Percentiles rank a stretch among this genome's conserved stretches.
Evolutionary conservation across 2,888 invertebrate genomes (phyloP).

Genomic region (Scaptomyza parva): DNA sequence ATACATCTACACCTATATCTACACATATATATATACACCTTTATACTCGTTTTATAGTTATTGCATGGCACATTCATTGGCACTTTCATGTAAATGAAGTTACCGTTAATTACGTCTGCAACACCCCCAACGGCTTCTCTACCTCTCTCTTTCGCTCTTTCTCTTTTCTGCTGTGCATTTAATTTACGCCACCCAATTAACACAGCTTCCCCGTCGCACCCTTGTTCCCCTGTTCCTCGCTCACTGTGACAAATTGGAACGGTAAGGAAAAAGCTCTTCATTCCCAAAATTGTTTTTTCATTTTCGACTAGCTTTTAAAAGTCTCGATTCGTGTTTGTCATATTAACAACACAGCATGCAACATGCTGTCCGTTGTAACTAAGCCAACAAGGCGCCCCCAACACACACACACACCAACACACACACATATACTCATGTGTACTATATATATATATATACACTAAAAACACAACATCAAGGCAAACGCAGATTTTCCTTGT

Average conservation of each 20-base stretch:
- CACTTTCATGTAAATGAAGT: constrained; percentile 70
- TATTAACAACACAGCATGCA: constrained; percentile 59
- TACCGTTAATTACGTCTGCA: constrained; percentile 64
- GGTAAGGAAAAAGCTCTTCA: constrained; percentile 32
- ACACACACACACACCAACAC: constrained; percentile 13
- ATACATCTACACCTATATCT: too few relatives aligned
- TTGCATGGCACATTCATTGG: constrained; percentile 57
- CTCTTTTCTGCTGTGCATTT: constrained; percentile 40
- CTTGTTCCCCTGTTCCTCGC: not conserved
- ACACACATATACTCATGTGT: constrained; percentile 10
- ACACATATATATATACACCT: not conserved
- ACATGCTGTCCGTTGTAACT: constrained; percentile 49
- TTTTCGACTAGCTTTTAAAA: constrained; percentile 43
- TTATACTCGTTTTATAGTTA: constrained; percentile 26
- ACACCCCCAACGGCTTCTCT: constrained; percentile 17
- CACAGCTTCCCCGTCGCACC: constrained; percentile 27
- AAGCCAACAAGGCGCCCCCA: constrained; percentile 74
- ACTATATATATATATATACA: constrained; percentile 31
- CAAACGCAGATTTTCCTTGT: constrained; percentile 62
- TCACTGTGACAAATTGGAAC: constrained; percentile 59
- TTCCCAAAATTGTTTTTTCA: constrained; percentile 39
- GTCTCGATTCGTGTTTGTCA: constrained; percentile 66
- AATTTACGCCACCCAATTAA: constrained; percentile 74
- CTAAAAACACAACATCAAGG: constrained; percentile 44
- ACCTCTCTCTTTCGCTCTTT: not conserved